phyloP scores from a whole-genome alignment of 2,888 invertebrate species.

The Diloba caeruleocephala region DNA sequence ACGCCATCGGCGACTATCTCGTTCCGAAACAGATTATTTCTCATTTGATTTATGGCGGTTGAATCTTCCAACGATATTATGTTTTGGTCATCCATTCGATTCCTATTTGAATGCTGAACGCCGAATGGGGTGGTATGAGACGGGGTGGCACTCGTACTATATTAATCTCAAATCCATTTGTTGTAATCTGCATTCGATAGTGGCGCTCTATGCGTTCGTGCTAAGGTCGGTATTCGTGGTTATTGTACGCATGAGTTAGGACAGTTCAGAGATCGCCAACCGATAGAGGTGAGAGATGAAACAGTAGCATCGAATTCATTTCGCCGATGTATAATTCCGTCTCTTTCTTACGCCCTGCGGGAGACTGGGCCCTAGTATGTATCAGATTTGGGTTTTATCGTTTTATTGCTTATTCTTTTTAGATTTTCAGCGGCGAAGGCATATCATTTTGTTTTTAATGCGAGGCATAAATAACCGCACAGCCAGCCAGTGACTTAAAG shows the following conservation, averaged over 20 bases:
- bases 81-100: constrained; percentile 90
- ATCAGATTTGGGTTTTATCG: constrained; percentile 89
- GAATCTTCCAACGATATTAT: constrained; percentile 89
- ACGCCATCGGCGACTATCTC: constrained; percentile 86
- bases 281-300: constrained; percentile 89
- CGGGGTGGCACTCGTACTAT: constrained; percentile 88
- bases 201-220: constrained; percentile 66
- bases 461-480: constrained; percentile 84
- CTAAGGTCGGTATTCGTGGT: constrained; percentile 79
- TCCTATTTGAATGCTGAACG: constrained; percentile 89
- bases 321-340: constrained; percentile 81
- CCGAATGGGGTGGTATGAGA: constrained; percentile 86
- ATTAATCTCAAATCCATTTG: constrained; percentile 89
- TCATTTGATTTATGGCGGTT: constrained; percentile 89
- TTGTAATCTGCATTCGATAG: constrained; percentile 84
- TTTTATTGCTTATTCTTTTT: constrained; percentile 90
- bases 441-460: constrained; percentile 89
- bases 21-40: constrained; percentile 89
- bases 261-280: constrained; percentile 84
- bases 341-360: constrained; percentile 83
- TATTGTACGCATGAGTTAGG: constrained; percentile 80
- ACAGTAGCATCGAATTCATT: constrained; percentile 88
- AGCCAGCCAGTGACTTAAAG: constrained; percentile 81
- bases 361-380: constrained; percentile 87
- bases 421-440: constrained; percentile 89